A percentile compares a stretch with the other conserved stretches of the same genome.
phyloP scores from a whole-genome alignment of 2,888 invertebrate genomes.

The Volucella zonaria region DNA sequence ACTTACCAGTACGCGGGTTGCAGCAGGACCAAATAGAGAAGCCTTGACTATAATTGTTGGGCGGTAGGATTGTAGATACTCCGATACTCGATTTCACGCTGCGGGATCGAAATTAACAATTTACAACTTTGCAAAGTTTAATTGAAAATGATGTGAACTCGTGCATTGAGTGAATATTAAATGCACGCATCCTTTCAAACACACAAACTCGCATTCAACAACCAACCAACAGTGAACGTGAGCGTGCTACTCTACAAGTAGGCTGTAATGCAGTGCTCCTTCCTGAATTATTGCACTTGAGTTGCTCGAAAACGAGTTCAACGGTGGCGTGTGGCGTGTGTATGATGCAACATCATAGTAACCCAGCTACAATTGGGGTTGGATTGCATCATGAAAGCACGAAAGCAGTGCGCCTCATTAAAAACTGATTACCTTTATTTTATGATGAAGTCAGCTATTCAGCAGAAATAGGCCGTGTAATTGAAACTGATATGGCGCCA shows the following conservation, averaged over 20 bases:
- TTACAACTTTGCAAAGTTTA: slow-evolving; percentile 69
- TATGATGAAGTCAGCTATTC: slow-evolving; percentile 24
- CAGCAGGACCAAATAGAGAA: background rate
- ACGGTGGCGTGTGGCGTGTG: background rate
- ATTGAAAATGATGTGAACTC: slow-evolving; percentile 70
- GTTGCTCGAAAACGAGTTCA: slow-evolving; percentile 21
- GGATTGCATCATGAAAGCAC: slow-evolving; percentile 13
- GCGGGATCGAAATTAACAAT: slow-evolving; percentile 62
- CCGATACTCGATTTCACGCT: slow-evolving; percentile 45
- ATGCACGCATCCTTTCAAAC: slow-evolving; percentile 47
- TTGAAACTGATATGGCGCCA: slow-evolving; percentile 49
- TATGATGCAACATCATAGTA: no score
- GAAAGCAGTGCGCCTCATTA: slow-evolving; percentile 43
- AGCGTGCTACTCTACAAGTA: slow-evolving; percentile 2
- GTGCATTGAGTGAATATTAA: slow-evolving; percentile 59
- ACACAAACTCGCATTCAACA: background rate
- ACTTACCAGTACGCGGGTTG: background rate
- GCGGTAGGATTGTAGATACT: no score
- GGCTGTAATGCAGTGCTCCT: background rate
- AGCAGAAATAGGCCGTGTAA: slow-evolving; percentile 58
- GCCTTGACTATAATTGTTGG: no score
- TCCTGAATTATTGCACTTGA: slow-evolving; percentile 55
- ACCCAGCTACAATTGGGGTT: background rate
- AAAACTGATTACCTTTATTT: slow-evolving; percentile 48
- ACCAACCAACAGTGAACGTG: background rate